Percentiles rank a stretch among this genome's conserved stretches.
Evolutionary conservation across 2,797 vertebrate genomes (phyloP).

Genomic region (Picus viridis): DNA sequence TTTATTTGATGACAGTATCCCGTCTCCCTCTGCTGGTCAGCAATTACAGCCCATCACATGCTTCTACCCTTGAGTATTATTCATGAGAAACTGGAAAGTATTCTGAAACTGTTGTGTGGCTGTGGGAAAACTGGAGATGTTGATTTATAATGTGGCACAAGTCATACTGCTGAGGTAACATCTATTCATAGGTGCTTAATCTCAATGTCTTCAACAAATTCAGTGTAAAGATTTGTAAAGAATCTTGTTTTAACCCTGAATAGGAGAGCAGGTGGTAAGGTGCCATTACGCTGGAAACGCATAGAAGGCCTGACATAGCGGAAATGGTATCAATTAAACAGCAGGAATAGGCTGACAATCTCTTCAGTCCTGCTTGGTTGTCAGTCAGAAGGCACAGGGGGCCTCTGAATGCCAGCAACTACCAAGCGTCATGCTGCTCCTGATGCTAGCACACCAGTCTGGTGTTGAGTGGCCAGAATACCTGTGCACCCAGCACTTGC

Average conservation of each 20-base stretch:
- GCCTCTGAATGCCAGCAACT: background rate
- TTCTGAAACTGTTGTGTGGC: background rate
- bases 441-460: background rate
- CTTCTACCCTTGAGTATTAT: background rate
- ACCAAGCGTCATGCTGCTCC: background rate
- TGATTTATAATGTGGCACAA: background rate
- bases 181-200: background rate
- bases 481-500: background rate
- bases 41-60: background rate
- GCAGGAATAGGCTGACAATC: background rate
- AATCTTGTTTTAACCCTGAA: background rate
- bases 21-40: constrained; percentile 41
- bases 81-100: background rate
- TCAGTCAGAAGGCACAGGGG: background rate
- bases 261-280: background rate
- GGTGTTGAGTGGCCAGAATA: background rate
- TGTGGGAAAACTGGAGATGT: background rate
- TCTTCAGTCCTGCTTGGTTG: background rate
- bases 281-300: background rate
- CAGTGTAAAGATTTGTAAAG: background rate
- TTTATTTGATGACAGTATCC: background rate
- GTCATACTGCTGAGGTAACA: background rate
- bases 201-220: background rate
- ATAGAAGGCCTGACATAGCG: background rate
- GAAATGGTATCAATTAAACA: background rate